These are phyloP conservation scores for Drosophila crucigera DNA, from an alignment of 2,888 invertebrate genomes.

Conservation along the genomic window DNA sequence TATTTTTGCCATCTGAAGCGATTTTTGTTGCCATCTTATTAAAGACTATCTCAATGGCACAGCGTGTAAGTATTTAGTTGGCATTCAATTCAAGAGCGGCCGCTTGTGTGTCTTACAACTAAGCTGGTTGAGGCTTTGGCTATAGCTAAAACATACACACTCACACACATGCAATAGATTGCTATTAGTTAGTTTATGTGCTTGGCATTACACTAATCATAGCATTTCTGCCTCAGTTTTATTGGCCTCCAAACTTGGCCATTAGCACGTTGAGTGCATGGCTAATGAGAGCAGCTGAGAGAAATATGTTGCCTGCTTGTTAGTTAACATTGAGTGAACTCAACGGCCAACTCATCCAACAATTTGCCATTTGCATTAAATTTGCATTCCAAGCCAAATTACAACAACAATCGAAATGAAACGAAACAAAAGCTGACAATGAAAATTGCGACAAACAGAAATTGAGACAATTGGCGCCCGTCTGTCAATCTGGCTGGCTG, in stretches of 20 bases:
- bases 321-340: slow-evolving; percentile 40
- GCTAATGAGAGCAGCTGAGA: slow-evolving; percentile 60
- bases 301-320: slow-evolving; percentile 23
- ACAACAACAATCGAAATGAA: slow-evolving; percentile 28
- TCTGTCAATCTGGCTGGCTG: slow-evolving; percentile 9
- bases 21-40: slow-evolving; percentile 53
- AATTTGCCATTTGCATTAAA: slow-evolving; percentile 56
- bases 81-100: slow-evolving; percentile 43
- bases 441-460: slow-evolving; percentile 54
- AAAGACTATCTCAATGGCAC: slow-evolving; percentile 29
- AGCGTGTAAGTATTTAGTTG: slow-evolving; percentile 56
- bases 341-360: slow-evolving; percentile 42
- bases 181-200: slow-evolving; percentile 58
- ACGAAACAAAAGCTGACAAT: slow-evolving; percentile 43
- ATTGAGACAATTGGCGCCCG: slow-evolving; percentile 70
- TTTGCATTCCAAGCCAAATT: slow-evolving; percentile 60
- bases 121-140: slow-evolving; percentile 25
- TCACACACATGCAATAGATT: background rate
- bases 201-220: slow-evolving; percentile 73
- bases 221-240: slow-evolving; percentile 60
- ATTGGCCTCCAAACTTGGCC: slow-evolving; percentile 53
- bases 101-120: slow-evolving; percentile 21
- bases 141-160: slow-evolving; percentile 27
- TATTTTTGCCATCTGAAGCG: slow-evolving; percentile 61
- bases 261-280: slow-evolving; percentile 73